phyloP scores from a whole-genome alignment of 2,797 vertebrate species.

The Esox lucius region DNA sequence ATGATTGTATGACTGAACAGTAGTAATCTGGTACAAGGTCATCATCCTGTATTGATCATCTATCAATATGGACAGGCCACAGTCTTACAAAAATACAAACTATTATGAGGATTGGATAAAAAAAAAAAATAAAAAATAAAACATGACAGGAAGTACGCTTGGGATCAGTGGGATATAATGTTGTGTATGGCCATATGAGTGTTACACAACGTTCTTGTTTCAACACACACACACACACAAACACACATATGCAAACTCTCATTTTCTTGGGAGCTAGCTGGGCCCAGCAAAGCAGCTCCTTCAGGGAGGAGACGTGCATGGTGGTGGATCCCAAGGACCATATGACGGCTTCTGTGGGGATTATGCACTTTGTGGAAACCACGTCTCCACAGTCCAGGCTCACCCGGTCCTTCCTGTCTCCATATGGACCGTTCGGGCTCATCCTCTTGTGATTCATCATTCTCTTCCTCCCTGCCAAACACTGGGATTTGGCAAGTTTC shows the following conservation, averaged over 20 bases:
- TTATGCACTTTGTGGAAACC: too few relatives aligned
- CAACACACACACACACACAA: conserved; percentile 20
- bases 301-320: too few relatives aligned
- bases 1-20: not conserved
- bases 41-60: not conserved
- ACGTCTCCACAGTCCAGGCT: conserved; percentile 23
- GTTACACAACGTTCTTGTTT: conserved; percentile 6
- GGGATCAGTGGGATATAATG: not conserved
- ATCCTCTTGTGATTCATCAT: conserved; percentile 25
- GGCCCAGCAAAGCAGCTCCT: too few relatives aligned
- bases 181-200: not conserved
- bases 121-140: conserved; percentile 6
- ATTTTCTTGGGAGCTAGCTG: too few relatives aligned
- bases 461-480: conserved; percentile 6
- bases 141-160: not conserved
- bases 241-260: not conserved
- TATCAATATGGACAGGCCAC: not conserved
- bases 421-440: conserved; percentile 42
- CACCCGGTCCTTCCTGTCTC: conserved; percentile 45
- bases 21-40: not conserved
- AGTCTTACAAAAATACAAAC: conserved; percentile 1
- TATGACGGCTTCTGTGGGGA: too few relatives aligned
- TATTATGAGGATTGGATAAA: not conserved
- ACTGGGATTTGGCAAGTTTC: not conserved
- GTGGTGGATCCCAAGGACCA: too few relatives aligned